Evolutionary conservation across 2,113 vertebrate species (phyloP).

Genomic region (Pipra filicauda): DNA sequence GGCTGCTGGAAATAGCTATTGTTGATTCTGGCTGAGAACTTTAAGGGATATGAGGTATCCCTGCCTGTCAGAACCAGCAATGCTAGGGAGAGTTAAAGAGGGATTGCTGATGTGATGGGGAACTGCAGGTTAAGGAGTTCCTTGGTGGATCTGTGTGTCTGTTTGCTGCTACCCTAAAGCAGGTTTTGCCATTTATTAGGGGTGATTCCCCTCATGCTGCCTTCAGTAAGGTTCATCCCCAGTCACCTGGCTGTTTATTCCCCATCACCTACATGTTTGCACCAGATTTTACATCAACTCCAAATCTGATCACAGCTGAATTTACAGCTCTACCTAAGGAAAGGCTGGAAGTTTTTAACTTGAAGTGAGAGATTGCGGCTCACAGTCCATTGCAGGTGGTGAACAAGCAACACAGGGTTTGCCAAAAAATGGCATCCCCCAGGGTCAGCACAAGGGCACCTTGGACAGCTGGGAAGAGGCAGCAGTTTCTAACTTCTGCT

Average conservation of each 20-base stretch:
- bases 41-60: not conserved
- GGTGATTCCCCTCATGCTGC: not conserved
- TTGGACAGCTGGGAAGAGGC: constrained; percentile 3
- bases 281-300: not conserved
- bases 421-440: not conserved
- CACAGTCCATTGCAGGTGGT: not conserved
- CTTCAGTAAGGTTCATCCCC: not conserved
- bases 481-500: not conserved
- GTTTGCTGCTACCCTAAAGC: not conserved
- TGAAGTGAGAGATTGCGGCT: not conserved
- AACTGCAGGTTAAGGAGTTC: not conserved
- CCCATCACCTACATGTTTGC: not conserved
- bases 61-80: not conserved
- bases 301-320: not conserved
- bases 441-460: not conserved
- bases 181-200: not conserved
- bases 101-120: not conserved
- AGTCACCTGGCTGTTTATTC: not conserved
- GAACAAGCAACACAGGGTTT: not conserved
- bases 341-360: not conserved
- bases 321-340: not conserved
- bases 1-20: not conserved
- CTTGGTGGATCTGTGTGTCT: not conserved
- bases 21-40: not conserved
- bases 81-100: not conserved